Conservation (phyloP, 2,888 invertebrate species). For the Adineta ricciae region DNA sequence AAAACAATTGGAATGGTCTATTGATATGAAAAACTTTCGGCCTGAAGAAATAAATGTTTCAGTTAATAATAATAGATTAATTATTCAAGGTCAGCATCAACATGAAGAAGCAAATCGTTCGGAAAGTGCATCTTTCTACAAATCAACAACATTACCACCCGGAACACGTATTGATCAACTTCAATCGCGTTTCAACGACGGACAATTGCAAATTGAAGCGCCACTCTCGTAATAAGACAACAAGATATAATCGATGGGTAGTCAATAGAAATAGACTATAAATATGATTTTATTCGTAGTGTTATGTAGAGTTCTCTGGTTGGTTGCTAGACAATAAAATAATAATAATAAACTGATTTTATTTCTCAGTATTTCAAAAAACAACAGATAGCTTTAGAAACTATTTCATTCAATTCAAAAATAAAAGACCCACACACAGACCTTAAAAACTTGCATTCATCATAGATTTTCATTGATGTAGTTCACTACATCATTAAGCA, state of each 20-base stretch:
- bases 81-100: not conserved
- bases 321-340: too few species aligned
- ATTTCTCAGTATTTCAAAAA: too few species aligned
- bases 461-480: not conserved
- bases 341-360: too few species aligned
- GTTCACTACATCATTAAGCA: not conserved
- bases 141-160: not conserved
- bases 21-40: not conserved
- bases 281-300: not conserved
- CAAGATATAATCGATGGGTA: not conserved
- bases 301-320: too few species aligned
- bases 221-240: not conserved
- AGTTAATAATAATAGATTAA: not conserved
- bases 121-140: not conserved
- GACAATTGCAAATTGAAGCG: not conserved
- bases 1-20: not conserved
- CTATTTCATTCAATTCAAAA: too few species aligned
- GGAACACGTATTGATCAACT: not conserved
- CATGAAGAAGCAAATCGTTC: not conserved
- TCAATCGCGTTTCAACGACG: not conserved
- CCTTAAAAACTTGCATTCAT: too few species aligned
- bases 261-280: not conserved
- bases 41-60: not conserved
- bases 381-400: too few species aligned
- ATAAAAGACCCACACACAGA: too few species aligned